Percentiles rank a stretch among this genome's conserved stretches.
Conservation (phyloP, 1,140 invertebrate genomes). For the Sipha flava region DNA sequence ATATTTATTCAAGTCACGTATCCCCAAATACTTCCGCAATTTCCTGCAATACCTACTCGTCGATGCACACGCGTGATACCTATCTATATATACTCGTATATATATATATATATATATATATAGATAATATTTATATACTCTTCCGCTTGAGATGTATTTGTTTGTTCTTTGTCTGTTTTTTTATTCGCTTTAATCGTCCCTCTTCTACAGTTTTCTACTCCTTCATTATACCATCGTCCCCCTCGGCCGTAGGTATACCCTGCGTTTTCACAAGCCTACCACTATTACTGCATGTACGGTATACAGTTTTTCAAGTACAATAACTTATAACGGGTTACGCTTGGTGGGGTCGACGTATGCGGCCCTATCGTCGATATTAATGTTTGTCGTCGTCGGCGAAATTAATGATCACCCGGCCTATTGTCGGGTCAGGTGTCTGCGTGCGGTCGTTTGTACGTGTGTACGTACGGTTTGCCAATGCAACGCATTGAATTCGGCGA, state of each 20-base stretch:
- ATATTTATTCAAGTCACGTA: conserved; percentile 1
- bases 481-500: neutral
- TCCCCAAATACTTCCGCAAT: neutral
- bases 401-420: conserved; percentile 13
- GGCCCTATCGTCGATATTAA: neutral
- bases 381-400: neutral
- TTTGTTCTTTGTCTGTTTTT: too few species aligned
- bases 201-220: too few species aligned
- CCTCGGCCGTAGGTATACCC: too few species aligned
- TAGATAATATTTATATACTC: too few species aligned
- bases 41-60: neutral
- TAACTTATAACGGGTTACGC: neutral
- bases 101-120: too few species aligned
- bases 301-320: too few species aligned
- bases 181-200: too few species aligned
- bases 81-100: too few species aligned
- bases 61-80: neutral
- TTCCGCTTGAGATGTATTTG: too few species aligned
- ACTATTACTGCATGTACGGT: neutral
- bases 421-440: conserved; percentile 11
- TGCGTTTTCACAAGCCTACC: neutral
- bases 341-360: neutral
- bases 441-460: neutral
- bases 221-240: too few species aligned
- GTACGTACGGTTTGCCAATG: neutral